A percentile compares a stretch with the other conserved stretches of the same genome.
phyloP scores from a whole-genome alignment of 2,113 vertebrate species.

The Ahaetulla prasina region DNA sequence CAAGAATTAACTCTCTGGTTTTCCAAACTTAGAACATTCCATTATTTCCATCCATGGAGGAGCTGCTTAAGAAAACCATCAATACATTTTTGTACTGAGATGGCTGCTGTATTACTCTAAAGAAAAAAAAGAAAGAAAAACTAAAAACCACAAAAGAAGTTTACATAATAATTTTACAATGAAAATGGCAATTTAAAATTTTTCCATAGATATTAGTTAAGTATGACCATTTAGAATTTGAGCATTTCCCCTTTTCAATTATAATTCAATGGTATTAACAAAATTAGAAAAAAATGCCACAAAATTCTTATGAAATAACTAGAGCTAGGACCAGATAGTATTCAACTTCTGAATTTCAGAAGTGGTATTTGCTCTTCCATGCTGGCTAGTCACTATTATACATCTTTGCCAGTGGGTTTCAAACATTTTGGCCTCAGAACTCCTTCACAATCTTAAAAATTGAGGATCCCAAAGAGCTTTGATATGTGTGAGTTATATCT shows the following conservation, averaged over 20 bases:
- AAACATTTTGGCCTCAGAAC: not conserved
- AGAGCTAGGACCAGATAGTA: too few relatives aligned
- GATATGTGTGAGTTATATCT: not conserved
- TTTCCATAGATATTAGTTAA: not conserved
- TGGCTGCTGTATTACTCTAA: constrained; percentile 40
- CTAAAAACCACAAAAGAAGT: not conserved
- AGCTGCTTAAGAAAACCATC: not conserved
- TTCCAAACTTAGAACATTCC: not conserved
- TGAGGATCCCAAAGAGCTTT: not conserved
- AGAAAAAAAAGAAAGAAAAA: constrained; percentile 11
- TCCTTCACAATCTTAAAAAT: not conserved
- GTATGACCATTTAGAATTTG: not conserved
- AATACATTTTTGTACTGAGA: not conserved
- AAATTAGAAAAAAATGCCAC: not conserved
- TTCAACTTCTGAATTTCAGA: too few relatives aligned
- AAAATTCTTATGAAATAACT: not conserved
- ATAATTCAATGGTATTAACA: not conserved
- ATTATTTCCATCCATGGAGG: fast-evolving
- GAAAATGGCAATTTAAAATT: not conserved
- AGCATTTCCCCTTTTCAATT: not conserved
- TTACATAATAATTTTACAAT: fast-evolving
- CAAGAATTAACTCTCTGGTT: not conserved
- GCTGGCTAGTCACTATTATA: too few relatives aligned
- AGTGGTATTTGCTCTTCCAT: too few relatives aligned
- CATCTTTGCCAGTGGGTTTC: not conserved